phyloP scores from a whole-genome alignment of 1,140 invertebrate genomes.

The Drosophila fuyamai region DNA sequence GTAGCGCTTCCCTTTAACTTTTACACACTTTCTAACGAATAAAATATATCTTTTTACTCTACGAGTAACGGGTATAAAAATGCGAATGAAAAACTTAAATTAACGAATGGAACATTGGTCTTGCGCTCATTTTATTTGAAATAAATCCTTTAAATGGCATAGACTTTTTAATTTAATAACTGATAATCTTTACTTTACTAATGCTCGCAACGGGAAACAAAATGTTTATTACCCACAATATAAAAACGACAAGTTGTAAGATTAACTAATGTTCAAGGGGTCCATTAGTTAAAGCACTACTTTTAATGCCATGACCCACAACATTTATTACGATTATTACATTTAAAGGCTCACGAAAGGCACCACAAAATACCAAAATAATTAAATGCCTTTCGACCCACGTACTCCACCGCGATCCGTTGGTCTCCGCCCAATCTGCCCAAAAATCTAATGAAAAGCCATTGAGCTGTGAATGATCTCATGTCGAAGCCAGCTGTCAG shows the following conservation, averaged over 20 bases:
- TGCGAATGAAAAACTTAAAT: too few relatives aligned
- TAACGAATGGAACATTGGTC: too few relatives aligned
- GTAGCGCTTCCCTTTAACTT: too few relatives aligned
- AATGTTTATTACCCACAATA: background rate
- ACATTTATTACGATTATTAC: conserved; percentile 24
- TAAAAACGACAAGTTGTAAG: background rate
- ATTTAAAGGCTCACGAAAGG: conserved; percentile 34
- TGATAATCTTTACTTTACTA: background rate
- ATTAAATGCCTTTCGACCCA: conserved; percentile 27
- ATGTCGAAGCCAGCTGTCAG: conserved; percentile 38
- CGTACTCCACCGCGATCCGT: conserved; percentile 5
- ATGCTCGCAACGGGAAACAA: background rate
- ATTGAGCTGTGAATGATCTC: conserved; percentile 48
- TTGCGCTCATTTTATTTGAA: too few relatives aligned
- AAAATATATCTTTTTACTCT: too few relatives aligned
- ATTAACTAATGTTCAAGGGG: background rate
- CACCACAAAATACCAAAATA: conserved; percentile 1
- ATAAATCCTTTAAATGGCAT: too few relatives aligned
- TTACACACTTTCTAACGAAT: too few relatives aligned
- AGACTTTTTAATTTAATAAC: too few relatives aligned
- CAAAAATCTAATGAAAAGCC: conserved; percentile 37
- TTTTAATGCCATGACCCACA: background rate
- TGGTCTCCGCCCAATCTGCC: conserved; percentile 1
- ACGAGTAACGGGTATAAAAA: too few relatives aligned
- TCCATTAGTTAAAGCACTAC: conserved; percentile 1